phyloP scores from a whole-genome alignment of 2,113 vertebrate genomes.

The Benthochromis sp. region DNA sequence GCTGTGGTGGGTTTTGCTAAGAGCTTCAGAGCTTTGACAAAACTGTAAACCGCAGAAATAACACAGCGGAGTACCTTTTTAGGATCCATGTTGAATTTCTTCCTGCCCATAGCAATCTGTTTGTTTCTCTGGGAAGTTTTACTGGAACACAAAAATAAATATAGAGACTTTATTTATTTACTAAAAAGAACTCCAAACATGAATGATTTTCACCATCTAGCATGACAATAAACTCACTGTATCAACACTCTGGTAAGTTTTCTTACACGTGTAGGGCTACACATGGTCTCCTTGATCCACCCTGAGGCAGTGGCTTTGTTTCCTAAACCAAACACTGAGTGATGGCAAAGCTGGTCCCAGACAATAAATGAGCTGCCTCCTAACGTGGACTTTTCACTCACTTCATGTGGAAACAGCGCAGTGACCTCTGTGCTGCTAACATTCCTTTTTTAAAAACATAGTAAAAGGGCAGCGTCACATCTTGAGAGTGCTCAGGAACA shows the following conservation, averaged over 20 bases:
- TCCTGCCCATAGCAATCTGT: slow-evolving; percentile 96
- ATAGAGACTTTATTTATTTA: not conserved
- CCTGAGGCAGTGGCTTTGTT: not conserved
- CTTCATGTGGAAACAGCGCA: not conserved
- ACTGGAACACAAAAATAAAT: slow-evolving; percentile 60
- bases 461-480: not conserved
- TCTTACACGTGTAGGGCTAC: not conserved
- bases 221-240: not conserved
- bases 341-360: not conserved
- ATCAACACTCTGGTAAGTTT: not conserved
- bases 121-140: slow-evolving; percentile 97
- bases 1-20: not conserved
- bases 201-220: not conserved
- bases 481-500: not conserved
- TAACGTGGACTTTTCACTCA: not conserved
- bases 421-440: not conserved
- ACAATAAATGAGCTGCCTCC: not conserved
- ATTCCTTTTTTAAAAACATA: not conserved
- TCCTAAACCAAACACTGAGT: not conserved
- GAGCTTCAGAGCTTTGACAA: not conserved
- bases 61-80: slow-evolving; percentile 81
- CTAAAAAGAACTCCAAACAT: not conserved
- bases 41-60: not conserved
- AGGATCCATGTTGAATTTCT: slow-evolving; percentile 99
- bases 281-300: not conserved